phyloP scores from a whole-genome alignment of 2,113 vertebrate species.

The Brachyistius frenatus region DNA sequence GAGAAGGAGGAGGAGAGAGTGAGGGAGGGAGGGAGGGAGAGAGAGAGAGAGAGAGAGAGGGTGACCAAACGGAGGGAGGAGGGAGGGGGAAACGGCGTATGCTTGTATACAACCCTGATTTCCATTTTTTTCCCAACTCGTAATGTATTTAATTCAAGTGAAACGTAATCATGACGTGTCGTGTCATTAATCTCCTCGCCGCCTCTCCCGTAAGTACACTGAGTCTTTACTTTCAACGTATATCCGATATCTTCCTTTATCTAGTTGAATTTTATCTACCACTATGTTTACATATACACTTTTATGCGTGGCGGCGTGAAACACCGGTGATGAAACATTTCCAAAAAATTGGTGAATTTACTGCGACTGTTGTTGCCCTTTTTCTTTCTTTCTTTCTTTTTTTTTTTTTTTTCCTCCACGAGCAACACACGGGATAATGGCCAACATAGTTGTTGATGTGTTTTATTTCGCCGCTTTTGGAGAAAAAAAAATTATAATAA shows the following conservation, averaged over 20 bases:
- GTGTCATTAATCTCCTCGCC: constrained; percentile 89
- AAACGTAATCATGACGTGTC: constrained; percentile 91
- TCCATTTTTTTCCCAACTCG: constrained; percentile 88
- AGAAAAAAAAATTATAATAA: neutral
- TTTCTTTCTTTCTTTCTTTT: neutral
- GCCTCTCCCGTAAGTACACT: constrained; percentile 89
- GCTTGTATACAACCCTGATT: constrained; percentile 88
- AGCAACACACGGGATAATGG: constrained; percentile 69
- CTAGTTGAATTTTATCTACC: constrained; percentile 51
- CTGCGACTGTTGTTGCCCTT: constrained; percentile 69
- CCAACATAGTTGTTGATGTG: constrained; percentile 57
- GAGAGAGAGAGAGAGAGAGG: constrained; percentile 63
- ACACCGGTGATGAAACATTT: constrained; percentile 61
- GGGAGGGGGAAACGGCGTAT: constrained; percentile 86
- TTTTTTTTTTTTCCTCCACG: neutral
- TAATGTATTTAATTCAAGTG: constrained; percentile 91
- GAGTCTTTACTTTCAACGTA: constrained; percentile 86
- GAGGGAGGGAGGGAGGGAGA: constrained; percentile 31
- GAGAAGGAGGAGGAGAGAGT: constrained; percentile 37
- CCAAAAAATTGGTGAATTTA: constrained; percentile 55
- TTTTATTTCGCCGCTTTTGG: constrained; percentile 17
- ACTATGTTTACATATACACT: constrained; percentile 71
- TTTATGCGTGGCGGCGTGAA: constrained; percentile 64
- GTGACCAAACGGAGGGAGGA: constrained; percentile 83
- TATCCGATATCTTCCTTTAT: constrained; percentile 74